Percentiles rank a stretch among this genome's conserved stretches.
Conservation (phyloP, 2,797 vertebrate species). For the Helicolenus hilgendorfi region DNA sequence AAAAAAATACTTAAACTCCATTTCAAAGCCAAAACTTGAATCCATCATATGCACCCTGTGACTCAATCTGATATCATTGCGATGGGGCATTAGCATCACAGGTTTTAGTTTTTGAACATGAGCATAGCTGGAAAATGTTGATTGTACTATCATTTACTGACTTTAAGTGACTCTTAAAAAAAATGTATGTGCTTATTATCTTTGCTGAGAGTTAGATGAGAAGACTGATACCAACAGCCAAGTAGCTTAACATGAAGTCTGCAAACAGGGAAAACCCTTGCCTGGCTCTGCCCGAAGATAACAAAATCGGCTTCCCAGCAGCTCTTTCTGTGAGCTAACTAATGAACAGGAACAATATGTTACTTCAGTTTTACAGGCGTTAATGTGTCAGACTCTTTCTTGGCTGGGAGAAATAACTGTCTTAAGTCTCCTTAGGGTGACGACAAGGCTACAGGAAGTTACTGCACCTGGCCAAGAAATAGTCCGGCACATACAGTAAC, state of each 20-base stretch:
- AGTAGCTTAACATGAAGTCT: not conserved
- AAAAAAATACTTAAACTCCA: too few relatives aligned
- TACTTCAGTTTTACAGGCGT: too few relatives aligned
- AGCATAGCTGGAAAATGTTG: not conserved
- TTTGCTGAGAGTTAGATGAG: not conserved
- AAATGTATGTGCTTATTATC: too few relatives aligned
- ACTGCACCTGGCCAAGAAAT: not conserved
- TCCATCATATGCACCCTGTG: not conserved
- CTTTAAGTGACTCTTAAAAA: not conserved
- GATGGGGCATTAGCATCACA: not conserved
- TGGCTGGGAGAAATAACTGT: too few relatives aligned
- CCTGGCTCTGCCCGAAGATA: not conserved
- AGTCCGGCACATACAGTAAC: not conserved
- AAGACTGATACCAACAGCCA: not conserved
- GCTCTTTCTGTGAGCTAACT: not conserved
- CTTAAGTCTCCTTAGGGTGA: not conserved
- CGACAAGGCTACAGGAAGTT: not conserved
- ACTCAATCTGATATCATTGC: not conserved
- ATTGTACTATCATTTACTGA: not conserved
- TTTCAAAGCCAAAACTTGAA: not conserved
- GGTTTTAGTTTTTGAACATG: not conserved
- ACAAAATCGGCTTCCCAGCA: not conserved
- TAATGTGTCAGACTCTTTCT: too few relatives aligned
- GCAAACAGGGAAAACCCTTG: not conserved
- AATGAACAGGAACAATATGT: too few relatives aligned